Evolutionary conservation across 2,888 invertebrate species (phyloP).

Genomic region (Argynnis bischoffii): DNA sequence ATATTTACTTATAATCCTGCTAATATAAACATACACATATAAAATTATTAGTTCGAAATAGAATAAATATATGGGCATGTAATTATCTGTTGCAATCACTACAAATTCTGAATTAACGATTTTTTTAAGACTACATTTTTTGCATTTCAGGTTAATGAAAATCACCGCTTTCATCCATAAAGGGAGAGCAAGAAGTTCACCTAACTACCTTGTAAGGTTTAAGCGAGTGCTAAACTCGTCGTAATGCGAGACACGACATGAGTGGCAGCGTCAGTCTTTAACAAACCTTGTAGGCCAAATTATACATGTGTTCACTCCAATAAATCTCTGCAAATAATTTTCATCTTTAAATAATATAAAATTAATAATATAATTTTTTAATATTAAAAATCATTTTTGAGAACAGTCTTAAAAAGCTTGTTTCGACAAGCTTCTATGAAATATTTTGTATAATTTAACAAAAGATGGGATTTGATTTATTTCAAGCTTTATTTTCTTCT

Average conservation of each 20-base stretch:
- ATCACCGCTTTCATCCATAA: slow-evolving; percentile 60
- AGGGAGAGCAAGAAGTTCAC: slow-evolving; percentile 58
- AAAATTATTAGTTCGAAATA: neutral
- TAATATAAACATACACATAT: neutral
- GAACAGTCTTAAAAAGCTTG: no score
- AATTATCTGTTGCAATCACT: neutral
- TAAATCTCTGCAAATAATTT: no score
- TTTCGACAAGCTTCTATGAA: no score
- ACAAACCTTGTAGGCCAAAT: neutral
- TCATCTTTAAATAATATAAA: no score
- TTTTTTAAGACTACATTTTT: slow-evolving; percentile 59
- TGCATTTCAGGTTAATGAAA: slow-evolving; percentile 77
- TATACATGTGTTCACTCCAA: no score
- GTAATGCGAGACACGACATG: slow-evolving; percentile 27
- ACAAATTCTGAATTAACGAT: slow-evolving; percentile 23
- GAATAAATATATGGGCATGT: neutral
- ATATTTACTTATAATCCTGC: neutral
- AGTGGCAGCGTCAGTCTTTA: neutral
- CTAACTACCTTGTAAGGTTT: slow-evolving; percentile 58
- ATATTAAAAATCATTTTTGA: no score
- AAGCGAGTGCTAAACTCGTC: slow-evolving; percentile 43
- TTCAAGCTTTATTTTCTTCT: no score
- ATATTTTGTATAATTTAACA: no score
- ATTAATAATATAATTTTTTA: no score
- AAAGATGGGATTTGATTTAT: no score